These are phyloP conservation scores for Nixonia krombeini DNA, from an alignment of 1,140 invertebrate genomes.

Conservation along the genomic window DNA sequence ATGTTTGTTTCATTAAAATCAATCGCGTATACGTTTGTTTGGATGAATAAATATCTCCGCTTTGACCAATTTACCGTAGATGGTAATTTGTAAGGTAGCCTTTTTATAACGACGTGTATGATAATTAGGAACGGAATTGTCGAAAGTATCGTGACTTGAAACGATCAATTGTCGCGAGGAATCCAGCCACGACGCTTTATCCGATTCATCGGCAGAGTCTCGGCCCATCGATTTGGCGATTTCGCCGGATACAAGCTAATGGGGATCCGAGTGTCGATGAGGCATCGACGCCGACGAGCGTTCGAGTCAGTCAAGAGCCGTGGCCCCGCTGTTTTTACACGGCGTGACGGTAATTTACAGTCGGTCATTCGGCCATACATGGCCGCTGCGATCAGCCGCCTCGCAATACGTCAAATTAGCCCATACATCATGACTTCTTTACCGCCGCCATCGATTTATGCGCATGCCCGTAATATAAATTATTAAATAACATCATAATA, in stretches of 20 bases:
- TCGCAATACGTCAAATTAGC: slow-evolving; percentile 72
- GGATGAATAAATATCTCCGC: too few relatives aligned
- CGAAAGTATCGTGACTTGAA: too few relatives aligned
- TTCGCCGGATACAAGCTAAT: slow-evolving; percentile 44
- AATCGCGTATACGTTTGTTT: too few relatives aligned
- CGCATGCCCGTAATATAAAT: slow-evolving; percentile 70
- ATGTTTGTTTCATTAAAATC: too few relatives aligned
- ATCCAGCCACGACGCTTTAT: not conserved
- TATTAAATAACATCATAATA: slow-evolving; percentile 68
- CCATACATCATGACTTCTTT: slow-evolving; percentile 71
- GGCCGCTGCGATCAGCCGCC: slow-evolving; percentile 61
- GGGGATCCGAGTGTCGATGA: slow-evolving; percentile 64
- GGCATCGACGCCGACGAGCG: slow-evolving; percentile 56
- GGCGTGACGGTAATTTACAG: slow-evolving; percentile 70
- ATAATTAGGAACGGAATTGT: too few relatives aligned
- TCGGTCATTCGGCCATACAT: slow-evolving; percentile 69
- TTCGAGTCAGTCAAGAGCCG: slow-evolving; percentile 56
- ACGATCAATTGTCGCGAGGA: too few relatives aligned
- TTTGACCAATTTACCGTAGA: too few relatives aligned
- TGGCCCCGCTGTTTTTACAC: slow-evolving; percentile 59
- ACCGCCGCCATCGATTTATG: slow-evolving; percentile 66
- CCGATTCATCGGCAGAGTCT: slow-evolving; percentile 4
- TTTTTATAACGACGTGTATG: too few relatives aligned
- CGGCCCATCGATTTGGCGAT: slow-evolving; percentile 45
- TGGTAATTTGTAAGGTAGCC: too few relatives aligned